Evolutionary conservation across 2,888 invertebrate species (phyloP).

Genomic region (Macrophya annulata): DNA sequence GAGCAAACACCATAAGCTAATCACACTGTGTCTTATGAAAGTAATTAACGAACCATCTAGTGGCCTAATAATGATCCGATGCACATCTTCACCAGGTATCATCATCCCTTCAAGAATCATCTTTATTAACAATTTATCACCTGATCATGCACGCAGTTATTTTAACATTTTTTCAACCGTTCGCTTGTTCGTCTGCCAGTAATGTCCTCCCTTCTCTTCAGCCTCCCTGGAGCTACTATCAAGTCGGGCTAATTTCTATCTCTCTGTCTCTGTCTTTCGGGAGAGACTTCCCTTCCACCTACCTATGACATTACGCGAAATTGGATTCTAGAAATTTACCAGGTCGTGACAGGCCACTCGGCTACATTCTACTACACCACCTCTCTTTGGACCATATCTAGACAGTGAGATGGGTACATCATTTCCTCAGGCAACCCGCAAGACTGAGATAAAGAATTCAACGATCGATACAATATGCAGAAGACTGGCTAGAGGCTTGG

Average conservation of each 20-base stretch:
- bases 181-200: not conserved
- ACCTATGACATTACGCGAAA: constrained; percentile 32
- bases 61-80: not conserved
- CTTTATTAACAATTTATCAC: not conserved
- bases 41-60: not conserved
- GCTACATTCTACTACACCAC: not conserved
- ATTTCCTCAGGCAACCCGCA: constrained; percentile 16
- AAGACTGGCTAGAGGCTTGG: not conserved
- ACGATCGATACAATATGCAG: not conserved
- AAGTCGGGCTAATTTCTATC: constrained; percentile 16
- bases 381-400: not conserved
- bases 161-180: not conserved
- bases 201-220: not conserved
- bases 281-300: not conserved
- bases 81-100: not conserved
- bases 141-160: not conserved
- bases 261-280: no score
- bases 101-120: not conserved
- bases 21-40: constrained; percentile 8
- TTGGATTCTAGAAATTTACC: constrained; percentile 40
- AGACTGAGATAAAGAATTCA: not conserved
- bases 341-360: constrained; percentile 28
- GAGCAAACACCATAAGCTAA: constrained; percentile 34
- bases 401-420: constrained; percentile 38
- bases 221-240: not conserved